These are phyloP conservation scores for Pleuronectes platessa DNA, from an alignment of 2,113 vertebrate species.

Conservation along the genomic window DNA sequence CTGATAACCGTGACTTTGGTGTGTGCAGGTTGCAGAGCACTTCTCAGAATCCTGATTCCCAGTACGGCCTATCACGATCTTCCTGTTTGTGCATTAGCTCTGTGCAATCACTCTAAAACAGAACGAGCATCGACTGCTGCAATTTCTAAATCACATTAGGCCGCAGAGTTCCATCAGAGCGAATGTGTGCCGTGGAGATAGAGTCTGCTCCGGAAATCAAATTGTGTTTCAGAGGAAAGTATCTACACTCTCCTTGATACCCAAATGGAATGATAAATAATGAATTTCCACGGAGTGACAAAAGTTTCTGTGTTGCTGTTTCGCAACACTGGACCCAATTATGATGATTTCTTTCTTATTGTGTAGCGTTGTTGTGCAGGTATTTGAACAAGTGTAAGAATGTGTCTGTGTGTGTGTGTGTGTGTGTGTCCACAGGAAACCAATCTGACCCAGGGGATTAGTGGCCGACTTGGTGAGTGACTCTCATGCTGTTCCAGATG, in stretches of 20 bases:
- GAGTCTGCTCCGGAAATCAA: conserved; percentile 4
- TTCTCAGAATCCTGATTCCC: conserved; percentile 6
- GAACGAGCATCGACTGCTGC: conserved; percentile 10
- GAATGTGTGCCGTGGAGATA: neutral
- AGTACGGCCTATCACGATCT: neutral
- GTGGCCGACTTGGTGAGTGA: conserved; percentile 64
- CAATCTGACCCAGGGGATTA: conserved; percentile 70
- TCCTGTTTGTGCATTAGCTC: neutral
- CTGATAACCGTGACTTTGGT: conserved; percentile 1
- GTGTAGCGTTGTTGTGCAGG: neutral
- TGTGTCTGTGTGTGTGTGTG: conserved; percentile 11
- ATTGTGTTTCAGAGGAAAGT: neutral
- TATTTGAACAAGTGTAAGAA: neutral
- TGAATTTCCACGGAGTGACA: neutral
- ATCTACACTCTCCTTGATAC: neutral
- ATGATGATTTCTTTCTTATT: neutral
- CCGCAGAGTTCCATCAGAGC: conserved; percentile 5
- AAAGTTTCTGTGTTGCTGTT: neutral
- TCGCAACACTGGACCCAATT: neutral
- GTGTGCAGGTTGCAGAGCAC: neutral
- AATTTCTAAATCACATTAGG: conserved; percentile 34
- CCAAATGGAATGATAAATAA: neutral
- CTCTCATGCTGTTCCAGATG: conserved; percentile 73
- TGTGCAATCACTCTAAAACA: conserved; percentile 19
- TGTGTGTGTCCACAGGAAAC: conserved; percentile 58